Evolutionary conservation across 2,113 vertebrate genomes (phyloP).

Genomic region (Alexandromys fortis): DNA sequence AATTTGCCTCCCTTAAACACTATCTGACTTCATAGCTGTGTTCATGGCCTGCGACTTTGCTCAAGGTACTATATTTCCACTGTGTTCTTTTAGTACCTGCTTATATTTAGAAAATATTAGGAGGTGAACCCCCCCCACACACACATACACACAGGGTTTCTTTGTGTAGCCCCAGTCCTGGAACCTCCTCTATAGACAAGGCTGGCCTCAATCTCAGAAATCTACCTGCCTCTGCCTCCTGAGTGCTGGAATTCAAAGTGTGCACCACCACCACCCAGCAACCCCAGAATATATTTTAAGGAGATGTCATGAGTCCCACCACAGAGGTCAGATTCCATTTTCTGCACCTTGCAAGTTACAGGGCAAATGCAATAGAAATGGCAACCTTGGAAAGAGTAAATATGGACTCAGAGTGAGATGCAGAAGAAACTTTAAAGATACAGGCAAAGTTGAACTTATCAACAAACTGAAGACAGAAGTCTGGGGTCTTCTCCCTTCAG

Average conservation of each 20-base stretch:
- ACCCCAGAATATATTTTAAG: not conserved
- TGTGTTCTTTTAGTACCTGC: not conserved
- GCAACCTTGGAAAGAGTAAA: not conserved
- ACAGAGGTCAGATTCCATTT: not conserved
- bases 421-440: not conserved
- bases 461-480: too few relatives aligned
- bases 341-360: not conserved
- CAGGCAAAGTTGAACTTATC: not conserved
- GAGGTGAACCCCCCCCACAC: not conserved
- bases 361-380: not conserved
- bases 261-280: not conserved
- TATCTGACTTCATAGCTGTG: not conserved
- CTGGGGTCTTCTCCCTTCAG: not conserved
- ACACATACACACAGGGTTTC: not conserved
- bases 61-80: not conserved
- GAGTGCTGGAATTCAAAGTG: not conserved
- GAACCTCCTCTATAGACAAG: not conserved
- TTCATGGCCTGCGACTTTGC: not conserved
- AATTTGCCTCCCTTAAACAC: not conserved
- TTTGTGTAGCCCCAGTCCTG: not conserved
- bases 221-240: not conserved
- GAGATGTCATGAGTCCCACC: too few relatives aligned
- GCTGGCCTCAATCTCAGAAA: not conserved
- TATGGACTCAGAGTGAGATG: not conserved
- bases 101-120: not conserved